These are phyloP conservation scores for Syndactyla subalaris DNA, from an alignment of 2,797 vertebrate species.

Conservation along the genomic window DNA sequence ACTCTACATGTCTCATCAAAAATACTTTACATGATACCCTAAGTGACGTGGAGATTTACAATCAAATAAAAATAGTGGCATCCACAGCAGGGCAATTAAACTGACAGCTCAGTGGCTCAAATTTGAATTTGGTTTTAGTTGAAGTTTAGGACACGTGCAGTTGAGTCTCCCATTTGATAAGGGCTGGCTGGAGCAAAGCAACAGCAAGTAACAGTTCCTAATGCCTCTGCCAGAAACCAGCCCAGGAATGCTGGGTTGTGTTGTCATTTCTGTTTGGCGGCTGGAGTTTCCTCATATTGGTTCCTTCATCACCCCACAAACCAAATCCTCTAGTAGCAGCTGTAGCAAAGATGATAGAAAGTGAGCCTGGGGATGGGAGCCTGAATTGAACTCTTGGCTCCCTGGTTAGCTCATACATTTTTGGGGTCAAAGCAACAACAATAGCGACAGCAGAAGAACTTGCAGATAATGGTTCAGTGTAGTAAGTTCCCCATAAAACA, in stretches of 20 bases:
- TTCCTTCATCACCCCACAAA: slow-evolving; percentile 3
- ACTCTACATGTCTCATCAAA: not conserved
- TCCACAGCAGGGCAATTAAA: not conserved
- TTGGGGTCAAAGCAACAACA: not conserved
- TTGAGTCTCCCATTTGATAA: not conserved
- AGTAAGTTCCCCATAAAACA: not conserved
- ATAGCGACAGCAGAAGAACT: not conserved
- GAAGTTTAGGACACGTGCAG: not conserved
- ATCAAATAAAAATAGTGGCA: not conserved
- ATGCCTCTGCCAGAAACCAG: not conserved
- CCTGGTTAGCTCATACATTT: not conserved
- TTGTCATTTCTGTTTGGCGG: not conserved
- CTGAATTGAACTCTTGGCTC: not conserved
- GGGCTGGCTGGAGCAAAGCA: not conserved
- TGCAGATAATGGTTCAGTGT: not conserved
- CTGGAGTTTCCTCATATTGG: not conserved
- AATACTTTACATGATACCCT: not conserved
- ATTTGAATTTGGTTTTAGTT: not conserved
- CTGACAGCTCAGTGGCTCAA: not conserved
- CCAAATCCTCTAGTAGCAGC: not conserved
- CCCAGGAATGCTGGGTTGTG: not conserved
- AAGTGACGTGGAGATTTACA: not conserved
- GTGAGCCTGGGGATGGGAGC: not conserved
- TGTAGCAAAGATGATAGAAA: not conserved
- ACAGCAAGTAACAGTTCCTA: not conserved